These are phyloP conservation scores for Platichthys stellatus DNA, from an alignment of 2,113 vertebrate species.

Conservation along the genomic window DNA sequence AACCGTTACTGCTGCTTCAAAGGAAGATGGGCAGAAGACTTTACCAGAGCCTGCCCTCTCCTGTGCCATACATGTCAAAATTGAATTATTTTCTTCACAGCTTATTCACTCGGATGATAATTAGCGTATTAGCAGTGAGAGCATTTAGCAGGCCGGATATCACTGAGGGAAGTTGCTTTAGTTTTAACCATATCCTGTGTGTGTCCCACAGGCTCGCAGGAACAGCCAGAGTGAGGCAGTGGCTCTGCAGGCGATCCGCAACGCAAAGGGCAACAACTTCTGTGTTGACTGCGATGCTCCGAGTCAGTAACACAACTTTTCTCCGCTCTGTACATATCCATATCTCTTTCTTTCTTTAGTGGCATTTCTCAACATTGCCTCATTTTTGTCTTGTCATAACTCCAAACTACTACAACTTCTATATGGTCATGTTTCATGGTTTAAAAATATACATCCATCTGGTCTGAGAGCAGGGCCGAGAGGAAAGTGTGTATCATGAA, in stretches of 20 bases:
- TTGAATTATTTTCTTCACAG: neutral
- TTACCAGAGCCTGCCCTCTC: conserved; percentile 4
- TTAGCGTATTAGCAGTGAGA: conserved; percentile 3
- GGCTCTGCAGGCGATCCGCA: conserved; percentile 92
- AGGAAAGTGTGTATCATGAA: too few species aligned
- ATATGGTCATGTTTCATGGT: too few species aligned
- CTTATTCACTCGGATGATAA: neutral
- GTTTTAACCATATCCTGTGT: conserved; percentile 24
- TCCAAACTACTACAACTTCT: neutral
- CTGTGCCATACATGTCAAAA: neutral
- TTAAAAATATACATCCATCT: too few species aligned
- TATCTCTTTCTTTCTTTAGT: neutral
- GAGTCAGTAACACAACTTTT: conserved; percentile 81
- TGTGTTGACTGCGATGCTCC: conserved; percentile 93
- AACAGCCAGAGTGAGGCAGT: conserved; percentile 94
- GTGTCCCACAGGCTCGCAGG: conserved; percentile 83
- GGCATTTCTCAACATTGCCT: too few species aligned
- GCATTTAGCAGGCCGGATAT: neutral
- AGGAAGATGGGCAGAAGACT: neutral
- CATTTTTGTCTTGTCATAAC: neutral
- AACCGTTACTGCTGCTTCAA: conserved; percentile 14
- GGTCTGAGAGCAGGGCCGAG: too few species aligned
- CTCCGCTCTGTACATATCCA: neutral
- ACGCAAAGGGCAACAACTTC: conserved; percentile 90
- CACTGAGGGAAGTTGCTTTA: neutral